Percentiles rank a stretch among this genome's conserved stretches.
phyloP scores from a whole-genome alignment of 2,888 invertebrate species.

The Ochropacha duplaris region DNA sequence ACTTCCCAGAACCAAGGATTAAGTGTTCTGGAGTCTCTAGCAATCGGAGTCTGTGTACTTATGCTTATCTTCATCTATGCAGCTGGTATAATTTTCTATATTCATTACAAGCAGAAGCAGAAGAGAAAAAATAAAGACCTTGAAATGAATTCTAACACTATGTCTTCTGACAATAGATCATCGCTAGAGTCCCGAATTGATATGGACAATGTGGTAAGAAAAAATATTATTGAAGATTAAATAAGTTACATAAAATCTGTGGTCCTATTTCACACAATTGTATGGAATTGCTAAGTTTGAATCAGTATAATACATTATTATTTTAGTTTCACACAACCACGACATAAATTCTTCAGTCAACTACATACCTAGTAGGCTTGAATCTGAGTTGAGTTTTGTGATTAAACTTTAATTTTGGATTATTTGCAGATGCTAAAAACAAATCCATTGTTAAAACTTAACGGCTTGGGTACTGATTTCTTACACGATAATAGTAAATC shows the following conservation, averaged over 20 bases:
- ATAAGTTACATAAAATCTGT: too few species aligned
- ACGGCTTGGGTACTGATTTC: conserved; percentile 58
- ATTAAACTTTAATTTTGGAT: conserved; percentile 2
- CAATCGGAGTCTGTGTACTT: conserved; percentile 91
- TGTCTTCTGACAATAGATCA: conserved; percentile 65
- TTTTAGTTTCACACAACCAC: too few species aligned
- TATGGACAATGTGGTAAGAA: conserved; percentile 71
- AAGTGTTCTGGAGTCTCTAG: conserved; percentile 89
- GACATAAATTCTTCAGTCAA: too few species aligned
- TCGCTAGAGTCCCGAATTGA: conserved; percentile 65
- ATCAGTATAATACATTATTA: too few species aligned
- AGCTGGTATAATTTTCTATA: conserved; percentile 91
- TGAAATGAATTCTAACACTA: conserved; percentile 61
- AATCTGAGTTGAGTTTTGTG: background rate
- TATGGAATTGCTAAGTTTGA: too few species aligned
- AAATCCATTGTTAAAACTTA: conserved; percentile 68
- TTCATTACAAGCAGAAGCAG: conserved; percentile 88
- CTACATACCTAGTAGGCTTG: too few species aligned
- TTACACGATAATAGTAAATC: conserved; percentile 65
- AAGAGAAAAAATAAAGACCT: conserved; percentile 77
- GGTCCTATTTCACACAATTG: too few species aligned
- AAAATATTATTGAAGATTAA: too few species aligned
- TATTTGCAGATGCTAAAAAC: conserved; percentile 70
- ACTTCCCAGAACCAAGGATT: conserved; percentile 83
- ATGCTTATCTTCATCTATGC: conserved; percentile 91